Conservation (phyloP, 1,140 invertebrate species). For the Spodoptera litura region DNA sequence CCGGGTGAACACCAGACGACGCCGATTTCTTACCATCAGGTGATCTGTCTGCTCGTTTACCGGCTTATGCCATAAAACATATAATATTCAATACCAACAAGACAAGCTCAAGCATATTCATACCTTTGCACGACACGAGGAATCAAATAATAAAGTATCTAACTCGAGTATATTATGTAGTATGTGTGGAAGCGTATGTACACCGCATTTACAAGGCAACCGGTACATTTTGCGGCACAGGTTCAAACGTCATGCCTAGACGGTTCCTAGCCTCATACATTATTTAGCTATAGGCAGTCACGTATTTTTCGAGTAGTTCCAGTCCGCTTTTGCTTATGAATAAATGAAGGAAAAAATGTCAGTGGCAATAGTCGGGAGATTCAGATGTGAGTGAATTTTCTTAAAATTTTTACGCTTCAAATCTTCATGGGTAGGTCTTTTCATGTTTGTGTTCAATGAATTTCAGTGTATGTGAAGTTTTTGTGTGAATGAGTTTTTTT, state of each 20-base stretch:
- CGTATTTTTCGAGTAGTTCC: slow-evolving; percentile 79
- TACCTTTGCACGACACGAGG: background rate
- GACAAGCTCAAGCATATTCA: too few relatives aligned
- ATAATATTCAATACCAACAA: too few relatives aligned
- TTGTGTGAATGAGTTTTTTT: too few relatives aligned
- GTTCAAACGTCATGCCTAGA: slow-evolving; percentile 45
- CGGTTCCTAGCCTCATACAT: slow-evolving; percentile 60
- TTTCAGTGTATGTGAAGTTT: too few relatives aligned
- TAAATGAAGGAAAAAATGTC: slow-evolving; percentile 79
- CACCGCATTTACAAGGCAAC: slow-evolving; percentile 20
- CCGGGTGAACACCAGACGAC: too few relatives aligned
- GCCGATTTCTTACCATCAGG: too few relatives aligned
- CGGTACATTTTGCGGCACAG: slow-evolving; percentile 8
- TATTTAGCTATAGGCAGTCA: slow-evolving; percentile 76
- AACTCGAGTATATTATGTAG: background rate
- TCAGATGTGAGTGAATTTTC: slow-evolving; percentile 57
- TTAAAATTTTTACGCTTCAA: slow-evolving; percentile 57
- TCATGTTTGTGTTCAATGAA: background rate
- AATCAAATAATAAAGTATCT: background rate
- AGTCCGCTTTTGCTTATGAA: slow-evolving; percentile 78
- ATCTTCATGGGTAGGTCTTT: background rate
- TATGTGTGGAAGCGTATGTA: background rate
- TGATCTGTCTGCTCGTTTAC: too few relatives aligned
- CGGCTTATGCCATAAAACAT: too few relatives aligned
- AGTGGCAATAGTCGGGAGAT: slow-evolving; percentile 69